Percentiles rank a stretch among this genome's conserved stretches.
phyloP scores from a whole-genome alignment of 2,888 invertebrate genomes.

The Agrotis ipsilon region DNA sequence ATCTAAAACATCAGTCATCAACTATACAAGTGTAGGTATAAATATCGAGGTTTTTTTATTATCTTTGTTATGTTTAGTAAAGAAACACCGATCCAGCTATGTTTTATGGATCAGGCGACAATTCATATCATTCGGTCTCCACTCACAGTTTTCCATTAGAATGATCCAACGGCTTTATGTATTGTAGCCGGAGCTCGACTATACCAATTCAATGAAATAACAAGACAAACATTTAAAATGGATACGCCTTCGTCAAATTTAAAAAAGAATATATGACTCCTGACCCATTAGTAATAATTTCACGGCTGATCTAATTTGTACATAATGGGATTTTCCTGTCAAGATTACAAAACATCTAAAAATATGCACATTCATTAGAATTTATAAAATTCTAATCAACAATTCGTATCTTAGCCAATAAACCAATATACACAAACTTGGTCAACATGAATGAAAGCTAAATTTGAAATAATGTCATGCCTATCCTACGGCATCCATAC shows the following conservation, averaged over 20 bases:
- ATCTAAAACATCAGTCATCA: too few relatives aligned
- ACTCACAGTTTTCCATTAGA: constrained; percentile 48
- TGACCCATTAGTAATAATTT: neutral
- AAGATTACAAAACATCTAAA: neutral
- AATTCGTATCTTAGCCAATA: too few relatives aligned
- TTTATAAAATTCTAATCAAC: too few relatives aligned
- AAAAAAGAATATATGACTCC: neutral
- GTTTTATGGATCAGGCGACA: constrained; percentile 23
- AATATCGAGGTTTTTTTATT: too few relatives aligned
- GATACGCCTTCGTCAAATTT: constrained; percentile 19
- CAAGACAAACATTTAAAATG: constrained; percentile 12
- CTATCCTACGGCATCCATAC: neutral
- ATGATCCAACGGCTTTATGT: constrained; percentile 23
- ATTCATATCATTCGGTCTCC: constrained; percentile 37
- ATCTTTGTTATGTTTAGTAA: neutral
- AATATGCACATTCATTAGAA: too few relatives aligned
- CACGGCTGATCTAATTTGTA: neutral
- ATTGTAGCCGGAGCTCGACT: constrained; percentile 4
- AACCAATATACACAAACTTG: too few relatives aligned
- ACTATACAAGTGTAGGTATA: too few relatives aligned
- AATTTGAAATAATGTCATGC: neutral
- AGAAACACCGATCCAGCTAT: neutral
- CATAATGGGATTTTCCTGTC: neutral
- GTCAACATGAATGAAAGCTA: neutral
- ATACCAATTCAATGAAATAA: constrained; percentile 12